Evolutionary conservation across 2,888 invertebrate genomes (phyloP), one percentile per base, ranked within the genome.

Genomic region (Aleiodes alternator): DNA sequence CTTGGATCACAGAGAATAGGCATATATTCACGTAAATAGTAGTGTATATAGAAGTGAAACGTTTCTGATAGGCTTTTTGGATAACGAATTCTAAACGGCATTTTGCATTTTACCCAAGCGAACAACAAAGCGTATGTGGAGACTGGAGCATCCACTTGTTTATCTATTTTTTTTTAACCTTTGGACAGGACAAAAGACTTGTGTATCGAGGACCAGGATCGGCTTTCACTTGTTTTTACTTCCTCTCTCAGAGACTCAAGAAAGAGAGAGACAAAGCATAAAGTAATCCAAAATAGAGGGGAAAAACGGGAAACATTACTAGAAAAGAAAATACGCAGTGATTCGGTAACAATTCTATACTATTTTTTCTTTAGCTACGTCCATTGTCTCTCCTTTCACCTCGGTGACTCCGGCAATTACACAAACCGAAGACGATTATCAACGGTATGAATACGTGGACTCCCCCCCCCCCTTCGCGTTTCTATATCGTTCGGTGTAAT

Each of bases 111-210:
- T 34, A 29, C 43, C 56, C 64, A 61, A 70, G 43, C 70, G 64
- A 64, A 75, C 75, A 75, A 75, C 75, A 70, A 75, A 75, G 75
- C 70, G 55, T 75, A 68, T 68, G 75, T 55, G 56, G 55, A 23
- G 55, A 75, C 61, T 69, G 70, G 16, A 70, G 31, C 70, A 75
- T 61, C 29, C 64, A 31, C 29, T 5, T 29, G 48, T 5, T 29
- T 34, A 34, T 34, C 6, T 6, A 34, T 34, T 34, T 2, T 69
- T 61, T 53, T 51, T 16, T 23, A 1, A 23, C 23, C 64, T 55
- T 64, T 12, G 11, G 75, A 75, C 75, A 75, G 75, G 75, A 75
- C 75, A 75, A 75, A 75, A 75, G 75, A 48, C 61, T 8, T 53
- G 48, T 53, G 48, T 51, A 38, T 51, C 59, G 48, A 51, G 50